phyloP scores from a whole-genome alignment of 2,113 vertebrate genomes.

The Tachysurus vachellii region DNA sequence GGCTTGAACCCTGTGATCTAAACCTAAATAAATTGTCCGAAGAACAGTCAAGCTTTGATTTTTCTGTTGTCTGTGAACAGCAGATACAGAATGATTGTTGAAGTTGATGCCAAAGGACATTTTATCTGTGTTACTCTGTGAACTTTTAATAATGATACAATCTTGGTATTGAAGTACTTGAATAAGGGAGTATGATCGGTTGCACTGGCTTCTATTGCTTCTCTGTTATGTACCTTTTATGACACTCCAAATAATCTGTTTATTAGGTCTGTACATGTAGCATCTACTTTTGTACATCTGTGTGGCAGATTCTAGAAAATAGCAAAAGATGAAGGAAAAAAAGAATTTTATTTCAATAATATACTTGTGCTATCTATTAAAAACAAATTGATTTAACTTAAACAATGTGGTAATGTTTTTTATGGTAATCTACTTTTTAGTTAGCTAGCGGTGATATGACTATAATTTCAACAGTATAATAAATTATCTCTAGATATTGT shows the following conservation, averaged over 20 bases:
- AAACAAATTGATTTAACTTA: neutral
- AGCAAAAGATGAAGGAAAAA: neutral
- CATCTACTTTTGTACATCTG: neutral
- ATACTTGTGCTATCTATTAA: neutral
- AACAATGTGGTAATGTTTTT: neutral
- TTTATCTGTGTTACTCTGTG: neutral
- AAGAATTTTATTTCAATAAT: neutral
- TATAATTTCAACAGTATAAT: neutral
- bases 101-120: neutral
- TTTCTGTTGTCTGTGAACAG: neutral
- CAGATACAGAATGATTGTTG: neutral
- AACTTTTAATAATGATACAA: neutral
- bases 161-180: neutral
- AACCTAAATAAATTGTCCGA: neutral
- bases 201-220: neutral
- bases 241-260: neutral
- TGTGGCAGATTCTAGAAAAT: neutral
- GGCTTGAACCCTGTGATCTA: neutral
- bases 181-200: neutral
- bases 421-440: neutral
- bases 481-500: neutral
- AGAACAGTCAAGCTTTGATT: neutral
- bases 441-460: neutral
- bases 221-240: neutral
- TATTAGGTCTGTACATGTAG: neutral